Percentiles rank a stretch among this genome's conserved stretches.
phyloP scores from a whole-genome alignment of 2,113 vertebrate species.

The Penelope pileata region DNA sequence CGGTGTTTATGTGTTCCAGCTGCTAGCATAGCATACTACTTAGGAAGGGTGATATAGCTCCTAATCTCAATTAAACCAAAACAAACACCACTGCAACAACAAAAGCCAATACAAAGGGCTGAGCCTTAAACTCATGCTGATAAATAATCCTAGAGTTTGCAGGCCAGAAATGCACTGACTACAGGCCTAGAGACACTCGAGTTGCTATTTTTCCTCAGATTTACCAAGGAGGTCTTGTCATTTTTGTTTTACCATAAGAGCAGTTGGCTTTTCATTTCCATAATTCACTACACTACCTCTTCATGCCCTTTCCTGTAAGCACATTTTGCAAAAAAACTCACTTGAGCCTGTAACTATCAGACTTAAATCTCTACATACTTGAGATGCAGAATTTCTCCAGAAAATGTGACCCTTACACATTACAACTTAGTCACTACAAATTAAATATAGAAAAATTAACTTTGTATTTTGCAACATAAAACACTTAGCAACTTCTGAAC shows the following conservation, averaged over 20 bases:
- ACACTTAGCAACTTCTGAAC: slow-evolving; percentile 17
- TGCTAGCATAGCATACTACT: not conserved
- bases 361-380: not conserved
- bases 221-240: not conserved
- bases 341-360: not conserved
- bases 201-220: not conserved
- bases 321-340: not conserved
- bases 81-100: not conserved
- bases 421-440: not conserved
- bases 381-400: not conserved
- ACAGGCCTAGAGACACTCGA: not conserved
- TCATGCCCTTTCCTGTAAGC: not conserved
- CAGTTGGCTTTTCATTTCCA: not conserved
- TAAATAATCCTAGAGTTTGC: not conserved
- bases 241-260: not conserved
- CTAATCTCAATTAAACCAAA: not conserved
- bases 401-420: not conserved
- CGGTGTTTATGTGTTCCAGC: not conserved
- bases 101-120: not conserved
- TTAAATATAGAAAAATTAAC: slow-evolving; percentile 2
- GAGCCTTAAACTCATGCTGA: not conserved
- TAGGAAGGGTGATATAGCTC: not conserved
- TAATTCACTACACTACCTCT: not conserved
- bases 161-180: not conserved
- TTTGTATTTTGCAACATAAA: slow-evolving; percentile 31